phyloP scores from a whole-genome alignment of 2,797 vertebrate species.

The Bucorvus abyssinicus region DNA sequence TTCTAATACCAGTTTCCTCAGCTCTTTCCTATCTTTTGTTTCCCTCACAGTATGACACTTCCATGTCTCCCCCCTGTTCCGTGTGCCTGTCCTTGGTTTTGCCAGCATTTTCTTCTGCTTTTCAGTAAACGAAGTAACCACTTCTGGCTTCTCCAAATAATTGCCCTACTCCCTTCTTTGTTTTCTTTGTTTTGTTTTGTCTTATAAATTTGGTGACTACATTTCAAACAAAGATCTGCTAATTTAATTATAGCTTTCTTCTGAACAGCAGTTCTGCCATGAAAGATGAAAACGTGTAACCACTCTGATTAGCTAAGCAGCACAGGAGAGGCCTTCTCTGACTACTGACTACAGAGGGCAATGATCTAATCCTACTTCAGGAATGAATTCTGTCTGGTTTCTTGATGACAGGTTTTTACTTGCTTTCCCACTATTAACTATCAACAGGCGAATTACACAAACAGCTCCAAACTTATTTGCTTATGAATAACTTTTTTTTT shows the following conservation, averaged over 20 bases:
- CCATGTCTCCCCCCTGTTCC: not conserved
- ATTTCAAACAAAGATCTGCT: not conserved
- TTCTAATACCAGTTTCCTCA: not conserved
- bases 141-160: not conserved
- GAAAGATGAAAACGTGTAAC: not conserved
- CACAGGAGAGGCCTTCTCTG: not conserved
- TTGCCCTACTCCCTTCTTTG: not conserved
- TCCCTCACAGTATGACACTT: not conserved
- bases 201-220: not conserved
- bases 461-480: not conserved
- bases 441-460: not conserved
- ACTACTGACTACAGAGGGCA: not conserved
- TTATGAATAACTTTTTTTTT: not conserved
- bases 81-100: not conserved
- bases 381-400: not conserved
- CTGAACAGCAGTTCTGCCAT: not conserved
- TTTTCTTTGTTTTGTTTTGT: not conserved
- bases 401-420: not conserved
- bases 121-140: not conserved
- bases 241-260: not conserved
- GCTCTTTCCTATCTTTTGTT: not conserved
- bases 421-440: not conserved
- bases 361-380: not conserved
- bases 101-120: not conserved
- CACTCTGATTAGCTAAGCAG: not conserved